Evolutionary conservation across 2,888 invertebrate genomes (phyloP), one percentile per base, ranked within the genome.

Genomic region (Leptopterna dolabrata): DNA sequence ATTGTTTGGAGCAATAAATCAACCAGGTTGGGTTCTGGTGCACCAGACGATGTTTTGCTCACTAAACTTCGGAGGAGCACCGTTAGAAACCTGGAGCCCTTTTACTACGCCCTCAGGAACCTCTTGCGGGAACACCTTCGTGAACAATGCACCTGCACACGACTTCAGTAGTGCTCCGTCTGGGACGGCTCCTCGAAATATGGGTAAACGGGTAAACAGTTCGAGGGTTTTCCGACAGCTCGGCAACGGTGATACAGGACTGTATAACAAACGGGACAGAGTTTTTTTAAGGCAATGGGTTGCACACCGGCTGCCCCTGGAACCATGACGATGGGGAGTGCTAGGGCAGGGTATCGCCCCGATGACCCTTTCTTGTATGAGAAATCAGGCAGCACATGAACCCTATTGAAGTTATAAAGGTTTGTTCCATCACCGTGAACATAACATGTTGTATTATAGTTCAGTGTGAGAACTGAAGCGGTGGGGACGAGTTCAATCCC

Each of bases 71-170:
- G 11, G 63, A 63, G 7, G 24, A 7, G 63, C 24, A 63, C 63
- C 63, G 63, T 63, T 63, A 63, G 24, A 19, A 63, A 4, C 63
- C 36, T n/a, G 36, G 24, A 27, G 0, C 63, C 63, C 24, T 63
- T 63, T 63, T 63, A 63, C 63, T 24, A 63, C 63, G 63, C 63
- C 63, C 63, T 63, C 63, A 63, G 63, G 63, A 63, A 63, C 63
- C 24, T 24, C 63, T 63, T 63, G 63, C 63, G 63, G 63, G 63
- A 63, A 63, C 63, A 63, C 63, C 63, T 63, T 63, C 24, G 63
- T 6, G 63, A 63, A 63, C 63, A 63, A 63, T 63, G 19, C 19
- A 19, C 19, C 27, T 3, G 7, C 63, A 24, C 63, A 19, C 24
- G 63, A 63, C 63, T 63, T 63, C 13, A 16, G 4, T 63, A 63